These are phyloP conservation scores for Leucopsar rothschildi DNA, from an alignment of 2,113 vertebrate species.

Conservation along the genomic window DNA sequence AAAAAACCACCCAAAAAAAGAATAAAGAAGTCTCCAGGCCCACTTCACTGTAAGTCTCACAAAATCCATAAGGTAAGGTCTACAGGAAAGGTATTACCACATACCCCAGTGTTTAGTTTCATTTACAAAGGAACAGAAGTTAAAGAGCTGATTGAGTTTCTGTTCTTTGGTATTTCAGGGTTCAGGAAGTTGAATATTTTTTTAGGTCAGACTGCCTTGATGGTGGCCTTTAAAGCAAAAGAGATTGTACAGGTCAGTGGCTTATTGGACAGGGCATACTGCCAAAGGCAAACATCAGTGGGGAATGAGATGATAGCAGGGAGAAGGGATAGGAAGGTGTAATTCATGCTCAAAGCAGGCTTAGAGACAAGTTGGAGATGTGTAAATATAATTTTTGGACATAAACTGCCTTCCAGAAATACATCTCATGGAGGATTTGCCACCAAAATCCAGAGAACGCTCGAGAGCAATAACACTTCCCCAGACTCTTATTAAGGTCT, in stretches of 20 bases:
- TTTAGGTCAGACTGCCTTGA: background rate
- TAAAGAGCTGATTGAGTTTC: background rate
- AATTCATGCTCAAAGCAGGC: background rate
- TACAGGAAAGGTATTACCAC: background rate
- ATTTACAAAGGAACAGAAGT: background rate
- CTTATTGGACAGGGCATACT: background rate
- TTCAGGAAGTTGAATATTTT: background rate
- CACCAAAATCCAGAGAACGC: background rate
- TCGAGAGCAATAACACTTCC: background rate
- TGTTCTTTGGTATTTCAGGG: background rate
- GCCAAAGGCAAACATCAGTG: background rate
- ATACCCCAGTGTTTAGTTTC: background rate
- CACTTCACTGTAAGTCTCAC: background rate
- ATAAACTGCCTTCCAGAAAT: background rate
- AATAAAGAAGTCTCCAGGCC: background rate
- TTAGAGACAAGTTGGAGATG: background rate
- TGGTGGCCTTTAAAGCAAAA: background rate
- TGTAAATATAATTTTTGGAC: background rate
- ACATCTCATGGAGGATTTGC: background rate
- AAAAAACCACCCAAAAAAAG: background rate
- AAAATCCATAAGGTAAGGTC: background rate
- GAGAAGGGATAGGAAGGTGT: background rate
- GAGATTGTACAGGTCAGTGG: background rate
- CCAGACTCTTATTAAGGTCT: background rate
- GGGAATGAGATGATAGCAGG: background rate